phyloP scores from a whole-genome alignment of 2,113 vertebrate species.

The Eidolon helvum region DNA sequence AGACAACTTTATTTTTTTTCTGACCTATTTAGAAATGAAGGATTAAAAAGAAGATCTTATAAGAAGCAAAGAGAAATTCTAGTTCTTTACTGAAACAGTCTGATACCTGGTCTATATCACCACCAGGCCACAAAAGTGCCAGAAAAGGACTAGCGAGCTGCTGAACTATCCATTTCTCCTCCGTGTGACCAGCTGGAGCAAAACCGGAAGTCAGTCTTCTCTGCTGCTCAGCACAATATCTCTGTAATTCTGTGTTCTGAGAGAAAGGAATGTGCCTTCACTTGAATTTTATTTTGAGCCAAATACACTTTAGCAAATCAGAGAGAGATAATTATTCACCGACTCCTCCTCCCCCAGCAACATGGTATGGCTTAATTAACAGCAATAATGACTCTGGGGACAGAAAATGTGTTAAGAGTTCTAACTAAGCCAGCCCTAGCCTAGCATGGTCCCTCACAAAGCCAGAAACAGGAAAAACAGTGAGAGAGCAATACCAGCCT shows the following conservation, averaged over 20 bases:
- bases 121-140: not conserved
- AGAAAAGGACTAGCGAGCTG: not conserved
- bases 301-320: not conserved
- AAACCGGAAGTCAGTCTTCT: not conserved
- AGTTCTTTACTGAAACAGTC: not conserved
- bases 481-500: constrained; percentile 6
- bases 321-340: not conserved
- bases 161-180: no score
- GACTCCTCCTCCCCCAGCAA: not conserved
- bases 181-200: not conserved
- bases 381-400: not conserved
- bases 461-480: not conserved
- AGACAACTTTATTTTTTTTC: not conserved
- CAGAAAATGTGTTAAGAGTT: not conserved
- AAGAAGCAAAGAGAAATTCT: not conserved
- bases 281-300: constrained; percentile 23
- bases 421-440: not conserved
- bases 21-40: constrained; percentile 9
- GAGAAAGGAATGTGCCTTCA: not conserved
- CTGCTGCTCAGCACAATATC: not conserved
- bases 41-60: not conserved
- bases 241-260: not conserved
- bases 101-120: not conserved
- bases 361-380: constrained; percentile 12
- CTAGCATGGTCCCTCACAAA: not conserved